Evolutionary conservation across 2,113 vertebrate species (phyloP).

Genomic region (Macaca fascicularis): DNA sequence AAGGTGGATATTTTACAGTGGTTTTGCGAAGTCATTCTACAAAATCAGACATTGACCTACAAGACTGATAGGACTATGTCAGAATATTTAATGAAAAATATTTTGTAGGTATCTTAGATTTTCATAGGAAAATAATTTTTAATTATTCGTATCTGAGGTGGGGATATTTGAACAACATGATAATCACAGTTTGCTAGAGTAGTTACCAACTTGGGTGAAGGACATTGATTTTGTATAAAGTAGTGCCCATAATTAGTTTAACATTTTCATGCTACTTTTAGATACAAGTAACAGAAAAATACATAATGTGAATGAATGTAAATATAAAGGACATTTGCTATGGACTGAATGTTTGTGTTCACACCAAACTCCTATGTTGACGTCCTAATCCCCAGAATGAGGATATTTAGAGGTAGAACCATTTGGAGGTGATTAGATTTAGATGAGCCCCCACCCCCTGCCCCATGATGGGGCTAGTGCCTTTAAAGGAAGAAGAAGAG

Average conservation of each 20-base stretch:
- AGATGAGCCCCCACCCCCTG: not conserved
- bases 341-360: not conserved
- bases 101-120: not conserved
- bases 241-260: not conserved
- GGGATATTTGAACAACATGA: not conserved
- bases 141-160: not conserved
- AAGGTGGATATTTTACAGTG: not conserved
- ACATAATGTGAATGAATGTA: not conserved
- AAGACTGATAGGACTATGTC: not conserved
- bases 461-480: not conserved
- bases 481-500: not conserved
- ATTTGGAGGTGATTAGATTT: not conserved
- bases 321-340: not conserved
- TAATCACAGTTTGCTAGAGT: not conserved
- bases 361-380: not conserved
- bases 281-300: not conserved
- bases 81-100: not conserved
- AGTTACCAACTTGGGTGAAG: not conserved
- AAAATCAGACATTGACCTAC: constrained; percentile 1
- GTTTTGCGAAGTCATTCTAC: not conserved
- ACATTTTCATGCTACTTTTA: not conserved
- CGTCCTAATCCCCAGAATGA: not conserved
- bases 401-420: not conserved
- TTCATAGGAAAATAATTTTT: not conserved
- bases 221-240: not conserved